Conservation (phyloP, 2,888 invertebrate genomes). For the Choristoneura rosaceana region DNA sequence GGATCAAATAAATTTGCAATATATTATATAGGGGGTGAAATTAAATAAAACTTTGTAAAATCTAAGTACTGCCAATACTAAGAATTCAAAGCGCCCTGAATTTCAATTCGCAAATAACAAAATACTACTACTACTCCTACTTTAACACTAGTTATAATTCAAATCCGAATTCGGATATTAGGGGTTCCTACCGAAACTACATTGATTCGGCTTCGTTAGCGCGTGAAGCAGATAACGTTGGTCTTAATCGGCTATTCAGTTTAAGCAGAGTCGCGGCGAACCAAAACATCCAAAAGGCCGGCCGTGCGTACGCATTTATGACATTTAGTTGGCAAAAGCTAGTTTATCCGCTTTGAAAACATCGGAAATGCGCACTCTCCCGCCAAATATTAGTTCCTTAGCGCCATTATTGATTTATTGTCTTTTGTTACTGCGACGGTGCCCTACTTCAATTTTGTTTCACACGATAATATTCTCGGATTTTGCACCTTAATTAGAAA, state of each 20-base stretch:
- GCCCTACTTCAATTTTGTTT: not conserved
- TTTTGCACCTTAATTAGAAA: constrained; percentile 14
- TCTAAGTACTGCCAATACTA: no score
- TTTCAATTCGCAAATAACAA: not conserved
- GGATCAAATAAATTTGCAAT: no score
- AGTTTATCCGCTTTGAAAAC: constrained; percentile 4
- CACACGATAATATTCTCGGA: not conserved
- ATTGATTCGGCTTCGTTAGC: constrained; percentile 47
- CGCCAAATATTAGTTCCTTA: constrained; percentile 3
- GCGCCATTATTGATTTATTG: constrained; percentile 5
- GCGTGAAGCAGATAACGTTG: constrained; percentile 56
- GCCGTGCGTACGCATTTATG: constrained; percentile 9
- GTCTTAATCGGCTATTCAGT: constrained; percentile 49
- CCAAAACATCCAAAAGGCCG: constrained; percentile 22
- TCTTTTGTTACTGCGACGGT: not conserved
- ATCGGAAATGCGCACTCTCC: constrained; percentile 12
- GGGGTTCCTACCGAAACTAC: constrained; percentile 30
- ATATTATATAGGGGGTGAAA: no score
- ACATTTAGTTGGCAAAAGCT: constrained; percentile 6
- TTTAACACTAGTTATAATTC: constrained; percentile 9
- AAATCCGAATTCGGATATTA: constrained; percentile 26
- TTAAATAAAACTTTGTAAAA: not conserved
- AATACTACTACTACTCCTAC: constrained; percentile 7
- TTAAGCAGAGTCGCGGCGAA: not conserved
- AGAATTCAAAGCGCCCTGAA: no score